Base-by-base conservation (phyloP, 2,888 invertebrate species). In the Cyclophora punctaria region DNA sequence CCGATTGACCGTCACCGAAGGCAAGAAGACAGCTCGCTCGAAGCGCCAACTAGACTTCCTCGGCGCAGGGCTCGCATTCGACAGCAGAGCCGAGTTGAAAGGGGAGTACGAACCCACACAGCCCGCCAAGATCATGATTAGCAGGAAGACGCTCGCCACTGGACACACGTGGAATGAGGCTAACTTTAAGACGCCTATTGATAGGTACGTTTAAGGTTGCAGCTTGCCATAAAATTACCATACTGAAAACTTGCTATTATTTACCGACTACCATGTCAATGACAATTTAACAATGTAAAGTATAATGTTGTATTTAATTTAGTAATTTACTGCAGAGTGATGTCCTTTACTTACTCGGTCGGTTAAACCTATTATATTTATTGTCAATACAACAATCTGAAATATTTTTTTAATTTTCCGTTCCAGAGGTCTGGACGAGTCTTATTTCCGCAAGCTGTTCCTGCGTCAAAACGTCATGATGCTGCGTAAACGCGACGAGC, bases 151-250 rank as follows among this genome's bases (percentile, higher is more conserved):
- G 0, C 63, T 89, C 2, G 83, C 86, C 0, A 88, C 87, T 0
- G 87, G 86, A 33, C 83, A 84, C 48, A 83, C 88, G 4, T 89
- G 89, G 89, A 87, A 81, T 44, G 88, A 89, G 52, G 69, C 79
- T 5, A 89, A 89, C 60, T 89, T 78, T 60, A 87, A 81, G 52
- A 89, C 87, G 3, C 87, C 89, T 20, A 77, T 89, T 41, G 89
- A 89, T 57, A 78, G 85, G 87, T 85, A 48, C 57, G 55, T 50
- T 34, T 20, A 20, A 1, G 20, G 20, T 20, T n/a, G n/a, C n/a
- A n/a, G n/a, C n/a, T n/a, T n/a, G n/a, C n/a, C n/a, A n/a, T n/a
- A n/a, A n/a, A n/a, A n/a, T n/a, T n/a, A n/a, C n/a, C n/a, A n/a
- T n/a, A n/a, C n/a, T n/a, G n/a, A n/a, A n/a, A n/a, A 20, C 20